These are phyloP conservation scores for Leuciscus waleckii DNA, from an alignment of 2,797 vertebrate species.

Conservation along the genomic window DNA sequence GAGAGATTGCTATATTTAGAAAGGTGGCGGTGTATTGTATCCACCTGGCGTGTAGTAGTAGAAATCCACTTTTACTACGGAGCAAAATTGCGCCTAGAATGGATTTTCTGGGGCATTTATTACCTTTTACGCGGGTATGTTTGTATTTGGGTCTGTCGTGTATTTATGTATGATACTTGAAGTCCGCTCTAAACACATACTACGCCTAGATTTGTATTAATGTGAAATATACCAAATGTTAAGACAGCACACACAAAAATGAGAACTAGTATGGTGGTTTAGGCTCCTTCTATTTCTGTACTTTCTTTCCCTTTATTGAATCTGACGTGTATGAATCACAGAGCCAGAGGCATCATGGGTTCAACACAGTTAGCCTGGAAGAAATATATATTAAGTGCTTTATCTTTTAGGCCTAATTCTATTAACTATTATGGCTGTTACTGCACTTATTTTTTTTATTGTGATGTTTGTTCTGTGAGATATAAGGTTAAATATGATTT, in stretches of 20 bases:
- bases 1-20: neutral
- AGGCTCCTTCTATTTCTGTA: neutral
- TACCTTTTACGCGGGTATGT: neutral
- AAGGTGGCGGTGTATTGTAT: neutral
- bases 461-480: neutral
- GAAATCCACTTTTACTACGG: neutral
- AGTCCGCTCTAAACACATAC: neutral
- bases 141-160: neutral
- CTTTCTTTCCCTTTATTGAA: constrained; percentile 25
- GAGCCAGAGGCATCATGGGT: constrained; percentile 6
- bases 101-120: neutral
- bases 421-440: neutral
- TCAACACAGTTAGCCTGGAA: constrained; percentile 30
- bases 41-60: neutral
- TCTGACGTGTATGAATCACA: constrained; percentile 33
- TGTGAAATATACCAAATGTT: neutral
- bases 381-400: constrained; percentile 36
- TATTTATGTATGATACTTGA: neutral
- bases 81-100: neutral
- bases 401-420: neutral
- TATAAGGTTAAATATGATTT: neutral
- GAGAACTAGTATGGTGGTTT: too few species aligned
- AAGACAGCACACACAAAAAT: neutral
- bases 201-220: neutral
- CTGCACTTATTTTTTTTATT: neutral